These are phyloP conservation scores for Corynorhinus townsendii DNA, from an alignment of 2,113 vertebrate genomes.

Conservation along the genomic window DNA sequence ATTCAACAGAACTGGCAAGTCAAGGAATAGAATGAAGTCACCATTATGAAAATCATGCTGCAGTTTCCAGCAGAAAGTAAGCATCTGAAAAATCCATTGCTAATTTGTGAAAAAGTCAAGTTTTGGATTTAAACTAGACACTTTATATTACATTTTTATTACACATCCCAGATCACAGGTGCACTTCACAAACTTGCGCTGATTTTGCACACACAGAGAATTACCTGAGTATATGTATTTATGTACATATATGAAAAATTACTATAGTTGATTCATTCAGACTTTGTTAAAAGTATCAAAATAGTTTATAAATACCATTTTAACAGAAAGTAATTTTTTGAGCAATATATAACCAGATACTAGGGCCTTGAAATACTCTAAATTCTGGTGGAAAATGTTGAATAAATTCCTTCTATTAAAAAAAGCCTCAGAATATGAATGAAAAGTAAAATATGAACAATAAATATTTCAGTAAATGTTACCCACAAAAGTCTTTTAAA, in stretches of 20 bases:
- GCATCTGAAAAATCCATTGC: not conserved
- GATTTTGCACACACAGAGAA: not conserved
- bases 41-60: not conserved
- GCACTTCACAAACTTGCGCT: not conserved
- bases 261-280: not conserved
- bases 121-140: not conserved
- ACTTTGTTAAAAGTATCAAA: not conserved
- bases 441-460: not conserved
- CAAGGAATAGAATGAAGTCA: not conserved
- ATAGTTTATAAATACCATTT: not conserved
- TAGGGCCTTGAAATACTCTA: not conserved
- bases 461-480: slow-evolving; percentile 14
- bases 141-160: not conserved
- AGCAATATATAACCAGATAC: not conserved
- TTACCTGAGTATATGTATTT: not conserved
- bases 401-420: slow-evolving; percentile 29
- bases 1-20: not conserved
- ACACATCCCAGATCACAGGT: not conserved
- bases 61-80: not conserved
- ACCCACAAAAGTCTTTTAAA: not conserved
- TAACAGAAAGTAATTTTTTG: not conserved
- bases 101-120: not conserved
- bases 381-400: not conserved
- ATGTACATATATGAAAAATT: not conserved
- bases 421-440: not conserved